Conservation (phyloP, 2,113 vertebrate species). For the Riparia riparia region DNA sequence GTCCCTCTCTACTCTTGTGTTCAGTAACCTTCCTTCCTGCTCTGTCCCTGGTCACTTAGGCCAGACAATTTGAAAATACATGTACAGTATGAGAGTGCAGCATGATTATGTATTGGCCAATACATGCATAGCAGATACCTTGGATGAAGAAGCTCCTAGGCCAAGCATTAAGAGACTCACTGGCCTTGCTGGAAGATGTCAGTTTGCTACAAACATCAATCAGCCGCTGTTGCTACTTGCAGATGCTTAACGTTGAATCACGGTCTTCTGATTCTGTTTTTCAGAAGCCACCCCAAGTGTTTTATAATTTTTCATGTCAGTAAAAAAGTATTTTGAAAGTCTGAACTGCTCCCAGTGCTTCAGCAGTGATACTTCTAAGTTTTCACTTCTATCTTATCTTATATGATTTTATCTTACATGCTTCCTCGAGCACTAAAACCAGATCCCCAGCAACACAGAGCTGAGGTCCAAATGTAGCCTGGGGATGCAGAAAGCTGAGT, state of each 20-base stretch:
- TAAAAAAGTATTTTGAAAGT: background rate
- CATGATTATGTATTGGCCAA: background rate
- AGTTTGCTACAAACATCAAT: background rate
- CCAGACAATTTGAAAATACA: background rate
- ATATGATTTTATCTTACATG: background rate
- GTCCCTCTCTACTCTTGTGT: background rate
- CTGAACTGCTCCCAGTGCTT: background rate
- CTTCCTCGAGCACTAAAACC: background rate
- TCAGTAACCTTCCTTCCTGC: background rate
- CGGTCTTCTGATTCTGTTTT: background rate
- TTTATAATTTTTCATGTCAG: background rate
- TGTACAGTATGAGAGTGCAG: accelerated
- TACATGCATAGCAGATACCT: background rate
- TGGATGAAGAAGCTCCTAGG: background rate
- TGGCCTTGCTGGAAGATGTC: background rate
- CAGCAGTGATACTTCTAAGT: background rate
- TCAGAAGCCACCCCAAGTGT: background rate
- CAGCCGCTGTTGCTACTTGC: background rate
- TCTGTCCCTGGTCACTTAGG: background rate
- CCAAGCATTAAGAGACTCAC: background rate
- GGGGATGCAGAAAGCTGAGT: background rate
- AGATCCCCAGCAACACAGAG: background rate
- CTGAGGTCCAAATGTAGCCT: background rate
- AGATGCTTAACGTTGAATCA: background rate
- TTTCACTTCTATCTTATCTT: background rate